Evolutionary conservation across 1,140 invertebrate species (phyloP).

Genomic region (Bombus sylvicola): DNA sequence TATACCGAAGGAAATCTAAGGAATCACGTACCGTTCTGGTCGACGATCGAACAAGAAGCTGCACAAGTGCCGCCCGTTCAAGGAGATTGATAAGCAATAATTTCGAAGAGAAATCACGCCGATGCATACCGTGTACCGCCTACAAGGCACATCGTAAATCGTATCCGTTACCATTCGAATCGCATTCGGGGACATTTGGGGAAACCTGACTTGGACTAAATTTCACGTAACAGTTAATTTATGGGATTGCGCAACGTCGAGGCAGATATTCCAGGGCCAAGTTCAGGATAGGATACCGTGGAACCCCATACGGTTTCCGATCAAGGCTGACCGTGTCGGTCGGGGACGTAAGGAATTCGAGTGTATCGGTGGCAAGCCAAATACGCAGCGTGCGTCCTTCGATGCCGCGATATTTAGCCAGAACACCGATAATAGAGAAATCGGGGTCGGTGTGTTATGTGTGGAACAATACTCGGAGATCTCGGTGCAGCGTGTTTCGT

Average conservation of each 20-base stretch:
- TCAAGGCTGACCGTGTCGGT: constrained; percentile 13
- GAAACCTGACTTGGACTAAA: not conserved
- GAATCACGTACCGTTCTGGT: not conserved
- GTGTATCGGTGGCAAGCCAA: not conserved
- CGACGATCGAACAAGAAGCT: not conserved
- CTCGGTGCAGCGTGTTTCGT: not conserved
- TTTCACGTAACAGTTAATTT: constrained; percentile 18
- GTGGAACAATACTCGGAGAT: constrained; percentile 40
- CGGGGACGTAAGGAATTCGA: constrained; percentile 17
- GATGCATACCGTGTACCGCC: not conserved
- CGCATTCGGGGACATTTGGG: not conserved
- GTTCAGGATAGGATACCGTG: constrained; percentile 1
- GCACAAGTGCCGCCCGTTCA: not conserved
- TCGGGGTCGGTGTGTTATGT: constrained; percentile 38
- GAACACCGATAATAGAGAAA: constrained; percentile 48
- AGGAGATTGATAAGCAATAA: not conserved
- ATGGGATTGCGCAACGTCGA: not conserved
- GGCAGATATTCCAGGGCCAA: not conserved
- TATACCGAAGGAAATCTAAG: not conserved
- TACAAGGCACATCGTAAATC: not conserved
- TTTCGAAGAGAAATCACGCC: not conserved
- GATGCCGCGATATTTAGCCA: constrained; percentile 24
- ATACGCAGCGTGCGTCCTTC: not conserved
- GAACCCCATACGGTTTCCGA: constrained; percentile 15
- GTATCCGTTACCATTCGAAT: not conserved